These are phyloP conservation scores for Zaprionus ghesquierei DNA, from an alignment of 1,140 invertebrate genomes.

Conservation along the genomic window DNA sequence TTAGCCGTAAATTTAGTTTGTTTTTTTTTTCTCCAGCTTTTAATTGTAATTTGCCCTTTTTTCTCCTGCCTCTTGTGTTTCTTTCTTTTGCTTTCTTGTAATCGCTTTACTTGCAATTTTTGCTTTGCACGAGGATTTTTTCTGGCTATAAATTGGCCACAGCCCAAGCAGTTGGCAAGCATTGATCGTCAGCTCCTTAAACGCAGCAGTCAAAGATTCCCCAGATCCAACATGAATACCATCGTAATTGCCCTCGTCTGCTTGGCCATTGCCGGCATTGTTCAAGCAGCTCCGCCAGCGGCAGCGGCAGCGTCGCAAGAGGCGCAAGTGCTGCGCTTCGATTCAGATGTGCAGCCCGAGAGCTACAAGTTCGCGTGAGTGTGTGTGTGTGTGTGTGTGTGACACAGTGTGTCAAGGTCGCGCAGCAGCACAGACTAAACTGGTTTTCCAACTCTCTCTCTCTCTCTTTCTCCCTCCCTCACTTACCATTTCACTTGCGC, in stretches of 20 bases:
- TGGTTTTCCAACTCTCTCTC: conserved; percentile 31
- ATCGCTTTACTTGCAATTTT: background rate
- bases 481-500: conserved; percentile 5
- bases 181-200: conserved; percentile 65
- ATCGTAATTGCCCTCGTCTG: conserved; percentile 40
- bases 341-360: conserved; percentile 67
- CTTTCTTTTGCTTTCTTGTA: background rate
- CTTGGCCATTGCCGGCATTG: conserved; percentile 24
- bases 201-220: conserved; percentile 17
- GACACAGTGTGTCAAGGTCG: conserved; percentile 58
- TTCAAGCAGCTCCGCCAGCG: conserved; percentile 47
- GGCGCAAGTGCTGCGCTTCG: conserved; percentile 61
- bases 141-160: conserved; percentile 66
- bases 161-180: conserved; percentile 48
- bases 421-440: conserved; percentile 15
- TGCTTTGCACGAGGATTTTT: background rate
- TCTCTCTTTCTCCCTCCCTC: background rate
- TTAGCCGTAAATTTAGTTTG: conserved; percentile 8
- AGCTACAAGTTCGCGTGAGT: conserved; percentile 70
- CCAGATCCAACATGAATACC: conserved; percentile 52
- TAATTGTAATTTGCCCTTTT: conserved; percentile 17
- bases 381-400: conserved; percentile 50
- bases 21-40: conserved; percentile 1
- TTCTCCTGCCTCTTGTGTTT: background rate
- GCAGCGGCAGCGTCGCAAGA: conserved; percentile 35